phyloP scores from a whole-genome alignment of 2,888 invertebrate genomes.

The Griposia aprilina region DNA sequence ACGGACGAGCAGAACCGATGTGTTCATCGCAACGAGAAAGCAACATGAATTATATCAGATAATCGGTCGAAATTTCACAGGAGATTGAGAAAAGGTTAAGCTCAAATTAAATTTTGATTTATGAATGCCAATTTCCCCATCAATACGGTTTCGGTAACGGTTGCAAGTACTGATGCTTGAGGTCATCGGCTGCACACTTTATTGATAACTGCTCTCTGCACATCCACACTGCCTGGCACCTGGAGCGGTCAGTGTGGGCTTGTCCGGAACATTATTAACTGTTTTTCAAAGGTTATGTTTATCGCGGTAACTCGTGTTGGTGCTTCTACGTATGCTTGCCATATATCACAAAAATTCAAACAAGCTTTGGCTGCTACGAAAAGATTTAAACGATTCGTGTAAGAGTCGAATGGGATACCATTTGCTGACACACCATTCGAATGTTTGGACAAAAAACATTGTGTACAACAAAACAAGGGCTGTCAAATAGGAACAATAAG shows the following conservation, averaged over 20 bases:
- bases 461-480: slow-evolving; percentile 73
- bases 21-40: slow-evolving; percentile 71
- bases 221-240: slow-evolving; percentile 41
- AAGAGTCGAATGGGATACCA: slow-evolving; percentile 40
- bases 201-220: slow-evolving; percentile 57
- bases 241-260: slow-evolving; percentile 43
- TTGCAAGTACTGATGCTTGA: slow-evolving; percentile 54
- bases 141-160: slow-evolving; percentile 69
- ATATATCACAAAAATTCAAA: slow-evolving; percentile 9
- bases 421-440: slow-evolving; percentile 50
- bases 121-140: slow-evolving; percentile 80
- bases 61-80: slow-evolving; percentile 77
- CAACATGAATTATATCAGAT: slow-evolving; percentile 77
- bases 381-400: slow-evolving; percentile 23
- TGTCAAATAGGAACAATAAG: slow-evolving; percentile 79
- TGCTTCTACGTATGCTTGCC: slow-evolving; percentile 9
- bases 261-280: slow-evolving; percentile 45
- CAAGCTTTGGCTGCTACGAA: slow-evolving; percentile 1
- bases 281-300: slow-evolving; percentile 26
- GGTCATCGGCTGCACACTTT: slow-evolving; percentile 51
- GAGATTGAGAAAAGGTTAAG: slow-evolving; percentile 76
- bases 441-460: slow-evolving; percentile 61
- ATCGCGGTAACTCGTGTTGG: slow-evolving; percentile 15
- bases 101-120: slow-evolving; percentile 81
- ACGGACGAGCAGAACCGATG: slow-evolving; percentile 63